Evolutionary conservation across 2,797 vertebrate genomes (phyloP), one percentile per base, ranked within the genome.

Genomic region (Allobates femoralis): DNA sequence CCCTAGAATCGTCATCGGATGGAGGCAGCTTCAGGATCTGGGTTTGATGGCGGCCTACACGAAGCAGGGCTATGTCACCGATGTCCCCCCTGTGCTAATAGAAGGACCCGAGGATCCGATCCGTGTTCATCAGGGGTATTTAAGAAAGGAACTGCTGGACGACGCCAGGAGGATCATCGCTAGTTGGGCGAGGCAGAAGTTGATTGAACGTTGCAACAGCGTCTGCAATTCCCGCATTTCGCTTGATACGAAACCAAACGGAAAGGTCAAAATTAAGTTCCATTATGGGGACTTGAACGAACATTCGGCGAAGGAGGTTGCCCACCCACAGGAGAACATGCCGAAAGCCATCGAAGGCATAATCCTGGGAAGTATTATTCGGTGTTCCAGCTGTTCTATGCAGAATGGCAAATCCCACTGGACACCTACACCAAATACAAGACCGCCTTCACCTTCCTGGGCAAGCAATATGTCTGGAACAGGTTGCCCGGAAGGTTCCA

Each of bases 391-490:
- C 73, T 77, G 26, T 79, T 28, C 56, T 83, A 80, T 32, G 86
- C 74, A 37, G 53, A 85, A 81, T 80, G 34, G 75, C 23, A 83
- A 50, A 83, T 87, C 32, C 80, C 60, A n/a, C 84, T 79, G 10
- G 64, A 81, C 28, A 32, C 62, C 18, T 53, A 66, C 55, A 85
- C 87, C 19, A 53, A 71, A 53, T 83, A 87, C 81, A 87, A 83
- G 50, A 87, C 86, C 0, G 81, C 86, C 30, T 87, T 79, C 8
- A 83, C 74, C 0, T 83, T 87, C 53, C 15, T 53, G 50, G 74
- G 62, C 51, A 21, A 28, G 19, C 81, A 83, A 53, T 87, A 83
- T 28, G 62, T 79, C 81, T 87, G 86, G 86, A 87, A 82, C 34
- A 69, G 86, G 41, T 26, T 87, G 21, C 86, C 81, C 0, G n/a